Percentiles rank a stretch among this genome's conserved stretches.
Evolutionary conservation across 1,140 invertebrate genomes (phyloP).

Genomic region (Camponotus pennsylvanicus): DNA sequence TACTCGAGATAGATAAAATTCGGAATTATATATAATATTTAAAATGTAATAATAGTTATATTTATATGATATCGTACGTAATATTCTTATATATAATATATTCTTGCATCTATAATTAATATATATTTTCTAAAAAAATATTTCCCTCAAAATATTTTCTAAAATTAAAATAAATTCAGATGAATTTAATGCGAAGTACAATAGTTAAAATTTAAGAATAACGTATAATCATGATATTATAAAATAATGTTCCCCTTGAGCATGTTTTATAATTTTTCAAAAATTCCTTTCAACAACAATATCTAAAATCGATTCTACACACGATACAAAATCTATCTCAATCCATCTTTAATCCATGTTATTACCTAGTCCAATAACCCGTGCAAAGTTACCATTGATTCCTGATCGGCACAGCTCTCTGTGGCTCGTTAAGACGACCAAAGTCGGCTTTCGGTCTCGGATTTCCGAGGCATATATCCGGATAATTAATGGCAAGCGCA

Average conservation of each 20-base stretch:
- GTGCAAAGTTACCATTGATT: constrained; percentile 34
- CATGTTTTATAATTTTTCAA: not conserved
- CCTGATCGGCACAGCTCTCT: constrained; percentile 14
- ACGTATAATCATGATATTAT: not conserved
- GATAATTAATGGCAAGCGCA: constrained; percentile 69
- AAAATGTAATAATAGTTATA: not conserved
- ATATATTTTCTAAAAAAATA: constrained; percentile 4
- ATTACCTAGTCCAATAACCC: constrained; percentile 8
- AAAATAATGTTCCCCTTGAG: not conserved
- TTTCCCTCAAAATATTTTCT: not conserved
- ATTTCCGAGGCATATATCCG: constrained; percentile 54
- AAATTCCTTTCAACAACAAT: not conserved
- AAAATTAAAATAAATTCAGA: not conserved
- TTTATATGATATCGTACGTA: not conserved
- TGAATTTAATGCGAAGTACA: not conserved
- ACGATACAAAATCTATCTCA: constrained; percentile 36
- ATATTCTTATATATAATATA: no score
- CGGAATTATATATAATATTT: not conserved
- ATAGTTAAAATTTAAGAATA: not conserved
- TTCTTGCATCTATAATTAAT: not conserved
- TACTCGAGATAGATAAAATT: not conserved
- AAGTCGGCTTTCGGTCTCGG: constrained; percentile 53
- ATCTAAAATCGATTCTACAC: constrained; percentile 5
- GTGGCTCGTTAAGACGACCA: constrained; percentile 64
- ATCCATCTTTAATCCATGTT: constrained; percentile 2